Conservation (phyloP, 2,797 vertebrate genomes). For the Hippopotamyrus pictus region DNA sequence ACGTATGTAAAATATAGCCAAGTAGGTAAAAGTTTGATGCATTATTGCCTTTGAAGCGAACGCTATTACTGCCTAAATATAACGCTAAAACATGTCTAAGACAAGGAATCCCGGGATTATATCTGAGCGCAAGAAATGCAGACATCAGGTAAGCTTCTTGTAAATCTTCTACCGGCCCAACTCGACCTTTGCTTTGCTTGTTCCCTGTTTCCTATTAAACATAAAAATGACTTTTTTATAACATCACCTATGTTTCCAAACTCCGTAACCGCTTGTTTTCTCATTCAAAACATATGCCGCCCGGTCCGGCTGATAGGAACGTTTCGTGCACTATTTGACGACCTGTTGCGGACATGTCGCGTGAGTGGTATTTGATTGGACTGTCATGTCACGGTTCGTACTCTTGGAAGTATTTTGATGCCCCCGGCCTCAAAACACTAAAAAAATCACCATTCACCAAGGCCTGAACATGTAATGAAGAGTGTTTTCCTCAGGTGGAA, state of each 20-base stretch:
- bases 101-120: background rate
- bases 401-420: conserved; percentile 26
- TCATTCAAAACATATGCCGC: conserved; percentile 38
- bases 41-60: background rate
- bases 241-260: conserved; percentile 33
- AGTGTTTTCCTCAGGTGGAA: background rate
- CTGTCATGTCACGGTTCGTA: conserved; percentile 22
- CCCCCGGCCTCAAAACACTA: background rate
- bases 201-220: conserved; percentile 45
- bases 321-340: conserved; percentile 55
- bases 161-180: conserved; percentile 41
- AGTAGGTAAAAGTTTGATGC: background rate
- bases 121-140: background rate
- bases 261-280: background rate
- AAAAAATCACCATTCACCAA: background rate
- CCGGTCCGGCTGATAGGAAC: conserved; percentile 53
- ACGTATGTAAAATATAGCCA: background rate
- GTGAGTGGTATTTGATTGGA: conserved; percentile 36
- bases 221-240: conserved; percentile 47
- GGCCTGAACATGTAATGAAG: background rate
- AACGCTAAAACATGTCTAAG: background rate
- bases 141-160: background rate
- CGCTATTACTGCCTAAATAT: background rate
- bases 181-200: conserved; percentile 28
- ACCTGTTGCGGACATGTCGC: conserved; percentile 26